Conservation (phyloP, 2,888 invertebrate species). For the Spialia ferax region DNA sequence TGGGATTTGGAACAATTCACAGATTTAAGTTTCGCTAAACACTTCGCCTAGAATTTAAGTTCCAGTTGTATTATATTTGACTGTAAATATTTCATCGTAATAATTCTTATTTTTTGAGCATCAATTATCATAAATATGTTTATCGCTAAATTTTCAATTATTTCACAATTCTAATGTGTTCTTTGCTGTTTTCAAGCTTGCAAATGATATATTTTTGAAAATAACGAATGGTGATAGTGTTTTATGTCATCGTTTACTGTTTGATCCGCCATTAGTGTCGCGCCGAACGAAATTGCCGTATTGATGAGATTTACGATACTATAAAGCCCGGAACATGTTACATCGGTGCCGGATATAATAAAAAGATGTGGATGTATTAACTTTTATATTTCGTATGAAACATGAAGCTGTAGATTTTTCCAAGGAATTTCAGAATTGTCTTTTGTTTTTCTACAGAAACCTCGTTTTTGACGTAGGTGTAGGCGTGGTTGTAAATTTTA, state of each 20-base stretch:
- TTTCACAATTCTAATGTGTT: no score
- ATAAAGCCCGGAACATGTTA: constrained; percentile 17
- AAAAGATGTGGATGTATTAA: constrained; percentile 1
- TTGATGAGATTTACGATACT: constrained; percentile 23
- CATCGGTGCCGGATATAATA: constrained; percentile 18
- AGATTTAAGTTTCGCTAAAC: no score
- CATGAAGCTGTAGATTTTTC: not conserved
- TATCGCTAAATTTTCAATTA: not conserved
- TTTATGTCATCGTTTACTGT: constrained; percentile 26
- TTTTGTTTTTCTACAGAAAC: not conserved
- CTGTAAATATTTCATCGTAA: no score
- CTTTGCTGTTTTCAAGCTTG: not conserved
- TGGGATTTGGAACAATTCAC: no score
- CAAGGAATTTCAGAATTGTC: not conserved
- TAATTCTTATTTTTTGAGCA: no score
- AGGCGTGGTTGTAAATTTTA: not conserved
- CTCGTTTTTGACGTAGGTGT: not conserved
- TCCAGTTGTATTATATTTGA: no score
- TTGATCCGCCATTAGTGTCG: constrained; percentile 27
- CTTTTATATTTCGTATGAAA: constrained; percentile 6
- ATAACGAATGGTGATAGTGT: constrained; percentile 12
- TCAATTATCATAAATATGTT: not conserved
- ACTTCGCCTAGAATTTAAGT: no score
- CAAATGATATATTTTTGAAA: not conserved
- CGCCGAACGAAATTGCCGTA: constrained; percentile 10